Evolutionary conservation across 2,888 invertebrate genomes (phyloP), one percentile per base, ranked within the genome.

Genomic region (Temnothorax unifasciatus): DNA sequence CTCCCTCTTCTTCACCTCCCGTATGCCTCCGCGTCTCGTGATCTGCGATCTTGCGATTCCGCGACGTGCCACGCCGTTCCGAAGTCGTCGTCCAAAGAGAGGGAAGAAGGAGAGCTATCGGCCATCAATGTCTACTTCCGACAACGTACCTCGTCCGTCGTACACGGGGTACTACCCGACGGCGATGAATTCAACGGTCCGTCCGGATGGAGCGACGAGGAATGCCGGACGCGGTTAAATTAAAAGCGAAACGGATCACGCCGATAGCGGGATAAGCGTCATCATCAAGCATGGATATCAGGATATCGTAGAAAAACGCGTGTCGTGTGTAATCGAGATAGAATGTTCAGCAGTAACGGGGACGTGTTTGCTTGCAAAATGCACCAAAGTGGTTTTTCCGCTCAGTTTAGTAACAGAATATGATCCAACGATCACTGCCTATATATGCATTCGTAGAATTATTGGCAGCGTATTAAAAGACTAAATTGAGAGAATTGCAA

Each of bases 91-190:
- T 52, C 82, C 18, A 54, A 3, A 15, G 9, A 15, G 38, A 54
- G 54, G 38, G 34, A 21, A 63, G 52, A 66, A 75, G 41, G 76
- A 75, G 73, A 84, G 85, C 90, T 90, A 90, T 90, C 90, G 87
- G 85, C 91, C 90, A 90, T 90, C 90, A 86, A 88, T 88, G 90
- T 86, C 85, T 69, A 90, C 90, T 90, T 90, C 90, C 90, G 90
- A 88, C 90, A 90, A 91, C 88, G 79, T 90, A 88, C 83, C 86
- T 82, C 77, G 71, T 74, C 59, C 47, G 66, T 38, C 71, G 75
- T 82, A 64, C 77, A 76, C 79, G 82, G 41, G 66, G 79, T 73
- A 47, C 69, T 76, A 81, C 79, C 85, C 75, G 74, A 73, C 44
- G 59, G 59, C 47, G 74, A 90, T 74, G 84, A 66, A 90, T 90